Conservation (phyloP, 2,113 vertebrate species). For the Paramormyrops kingsleyae region DNA sequence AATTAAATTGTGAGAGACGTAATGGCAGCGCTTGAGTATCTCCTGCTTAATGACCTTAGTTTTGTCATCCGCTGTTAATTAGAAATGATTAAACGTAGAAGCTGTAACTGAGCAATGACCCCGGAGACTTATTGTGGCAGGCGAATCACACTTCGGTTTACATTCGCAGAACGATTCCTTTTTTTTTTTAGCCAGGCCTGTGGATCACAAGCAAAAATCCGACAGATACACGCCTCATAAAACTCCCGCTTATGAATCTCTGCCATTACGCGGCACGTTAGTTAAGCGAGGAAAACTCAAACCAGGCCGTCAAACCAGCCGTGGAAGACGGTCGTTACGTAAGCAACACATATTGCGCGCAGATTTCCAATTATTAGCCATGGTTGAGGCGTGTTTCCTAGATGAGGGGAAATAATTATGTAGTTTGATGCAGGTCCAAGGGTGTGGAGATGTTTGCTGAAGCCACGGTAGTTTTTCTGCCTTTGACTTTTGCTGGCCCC, state of each 20-base stretch:
- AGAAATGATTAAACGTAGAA: not conserved
- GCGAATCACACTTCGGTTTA: not conserved
- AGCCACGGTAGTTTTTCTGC: not conserved
- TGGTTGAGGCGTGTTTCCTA: not conserved
- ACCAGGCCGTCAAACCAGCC: not conserved
- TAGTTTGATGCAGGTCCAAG: not conserved
- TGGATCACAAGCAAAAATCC: not conserved
- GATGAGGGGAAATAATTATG: not conserved
- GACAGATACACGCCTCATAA: not conserved
- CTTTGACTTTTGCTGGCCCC: not conserved
- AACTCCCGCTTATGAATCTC: not conserved
- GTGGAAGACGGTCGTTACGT: not conserved
- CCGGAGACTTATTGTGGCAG: not conserved
- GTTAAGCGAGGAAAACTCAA: not conserved
- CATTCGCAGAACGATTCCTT: not conserved
- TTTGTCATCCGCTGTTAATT: not conserved
- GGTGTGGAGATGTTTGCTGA: not conserved
- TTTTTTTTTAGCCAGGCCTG: not conserved
- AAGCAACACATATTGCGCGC: not conserved
- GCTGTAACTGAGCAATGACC: not conserved
- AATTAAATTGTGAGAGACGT: not conserved
- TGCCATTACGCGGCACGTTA: not conserved
- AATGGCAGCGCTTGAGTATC: not conserved
- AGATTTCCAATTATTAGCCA: not conserved
- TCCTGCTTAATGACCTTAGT: not conserved